Base-by-base conservation (phyloP, 2,888 invertebrate species). In the Diplolepis rosae region DNA sequence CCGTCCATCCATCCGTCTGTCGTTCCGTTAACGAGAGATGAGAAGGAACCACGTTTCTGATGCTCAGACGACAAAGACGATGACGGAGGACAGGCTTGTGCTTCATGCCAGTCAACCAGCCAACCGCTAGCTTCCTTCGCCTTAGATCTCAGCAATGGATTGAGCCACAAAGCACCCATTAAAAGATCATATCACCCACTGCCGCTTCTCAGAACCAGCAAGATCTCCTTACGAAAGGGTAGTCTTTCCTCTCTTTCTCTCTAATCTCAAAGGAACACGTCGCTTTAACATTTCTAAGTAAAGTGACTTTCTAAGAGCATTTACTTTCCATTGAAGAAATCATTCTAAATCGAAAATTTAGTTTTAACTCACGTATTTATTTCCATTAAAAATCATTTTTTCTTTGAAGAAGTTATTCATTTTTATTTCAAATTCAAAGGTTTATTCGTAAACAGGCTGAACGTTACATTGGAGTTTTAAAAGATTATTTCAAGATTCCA, bases 121-220 rank as follows among this genome's bases (percentile, higher is more conserved):
- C 82, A 79, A 77, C 79, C 82, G 71, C 69, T 79, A 72, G 72
- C 75, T 79, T 81, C 77, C 83, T 83, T 81, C 76, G 79, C 80
- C 83, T 87, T 84, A 84, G 86, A 87, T 87, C 85, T 85, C 80
- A 72, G 83, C 86, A 83, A 87, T 86, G 87, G 85, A 87, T 88
- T 83, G 85, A 77, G 82, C 88, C 87, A 87, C 88, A 89, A 89
- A 88, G 87, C 86, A 80, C 80, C 87, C 87, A 87, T 88, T 89
- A 88, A 89, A 87, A 87, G 88, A 88, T 88, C 87, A 87, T 88
- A 88, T 89, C 88, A 83, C 81, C 82, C 81, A 79, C 82, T 80
- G 72, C 78, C 75, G 80, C 82, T 81, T 82, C 78, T 80, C 77
- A 83, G 79, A 82, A 77, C 79, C 76, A 72, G 77, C 72, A 78